Base-by-base conservation (phyloP, 2,888 invertebrate genomes). In the Xestia xanthographa region DNA sequence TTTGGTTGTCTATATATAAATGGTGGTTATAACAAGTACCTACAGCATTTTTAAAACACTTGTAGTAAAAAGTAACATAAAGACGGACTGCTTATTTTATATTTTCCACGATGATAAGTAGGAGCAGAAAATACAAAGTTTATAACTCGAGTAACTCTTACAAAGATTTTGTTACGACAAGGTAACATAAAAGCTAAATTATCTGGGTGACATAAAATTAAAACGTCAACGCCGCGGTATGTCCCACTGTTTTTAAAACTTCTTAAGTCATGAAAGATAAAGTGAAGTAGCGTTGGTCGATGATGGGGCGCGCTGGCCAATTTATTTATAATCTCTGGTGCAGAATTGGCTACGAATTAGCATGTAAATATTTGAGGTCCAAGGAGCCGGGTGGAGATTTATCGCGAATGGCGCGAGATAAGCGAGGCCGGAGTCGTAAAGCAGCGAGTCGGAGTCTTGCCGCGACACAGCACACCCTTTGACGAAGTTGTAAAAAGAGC, bases 361-460 rank as follows among this genome's bases (percentile, higher is more conserved):
- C 95, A 96, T 96, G 95, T 96, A 95, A 96, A 96, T 96, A 96
- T 96, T 96, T 95, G 94, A 96, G 93, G 96, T 96, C 95, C 95
- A 94, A 94, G 95, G 93, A 95, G 93, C 90, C 92, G 93, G 93
- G 94, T 91, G 91, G 93, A 95, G 96, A 96, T 96, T 96, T 96
- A 96, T 96, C 96, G 92, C 91, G 92, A 95, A 93, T 89, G 93
- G 93, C 92, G 88, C 76, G 88, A 94, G 96, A 96, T 96, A 96
- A 96, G 96, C 95, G 94, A 90, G 94, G 93, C 92, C 93, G 88
- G 91, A 87, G 92, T 95, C 96, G 95, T 96, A 96, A 96, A 96
- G 95, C 93, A 94, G 89, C 90, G 92, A 91, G 91, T 88, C 53
- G 63, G 48, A 65, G 66, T 26, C 48, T 82, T 87, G 84, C 86